Percentiles rank a stretch among this genome's conserved stretches.
Conservation (phyloP, 2,113 vertebrate genomes). For the Lophotis ruficrista region DNA sequence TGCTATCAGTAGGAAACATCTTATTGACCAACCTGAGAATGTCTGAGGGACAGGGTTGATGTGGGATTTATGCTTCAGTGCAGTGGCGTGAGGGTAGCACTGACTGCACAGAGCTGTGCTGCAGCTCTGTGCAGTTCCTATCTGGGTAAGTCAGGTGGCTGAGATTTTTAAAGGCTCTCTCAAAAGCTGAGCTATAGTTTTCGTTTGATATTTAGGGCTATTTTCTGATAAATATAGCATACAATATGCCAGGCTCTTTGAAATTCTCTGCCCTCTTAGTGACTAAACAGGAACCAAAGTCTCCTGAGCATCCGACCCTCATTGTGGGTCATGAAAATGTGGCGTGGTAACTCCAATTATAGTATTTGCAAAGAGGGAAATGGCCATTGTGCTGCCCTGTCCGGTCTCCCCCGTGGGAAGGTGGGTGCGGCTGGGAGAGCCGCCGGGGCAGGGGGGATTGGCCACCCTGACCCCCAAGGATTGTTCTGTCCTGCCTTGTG, state of each 20-base stretch:
- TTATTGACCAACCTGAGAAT: neutral
- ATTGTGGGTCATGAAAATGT: constrained; percentile 19
- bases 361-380: constrained; percentile 45
- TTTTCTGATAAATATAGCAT: constrained; percentile 21
- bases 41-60: neutral
- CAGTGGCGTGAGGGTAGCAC: neutral
- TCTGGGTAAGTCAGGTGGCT: neutral
- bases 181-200: neutral
- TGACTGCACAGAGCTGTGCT: neutral
- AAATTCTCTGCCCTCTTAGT: neutral
- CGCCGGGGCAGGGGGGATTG: fast-evolving
- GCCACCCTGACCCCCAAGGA: neutral
- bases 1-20: neutral
- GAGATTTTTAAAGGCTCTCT: neutral
- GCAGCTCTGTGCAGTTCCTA: no score
- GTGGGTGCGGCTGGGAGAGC: neutral
- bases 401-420: constrained; percentile 6
- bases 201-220: neutral
- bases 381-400: constrained; percentile 47
- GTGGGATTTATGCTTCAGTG: neutral
- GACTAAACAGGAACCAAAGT: constrained; percentile 30
- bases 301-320: neutral
- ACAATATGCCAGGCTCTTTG: neutral
- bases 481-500: neutral
- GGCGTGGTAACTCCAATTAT: neutral